Percentiles rank a stretch among this genome's conserved stretches.
phyloP scores from a whole-genome alignment of 1,140 invertebrate species.

The Sitophilus oryzae region DNA sequence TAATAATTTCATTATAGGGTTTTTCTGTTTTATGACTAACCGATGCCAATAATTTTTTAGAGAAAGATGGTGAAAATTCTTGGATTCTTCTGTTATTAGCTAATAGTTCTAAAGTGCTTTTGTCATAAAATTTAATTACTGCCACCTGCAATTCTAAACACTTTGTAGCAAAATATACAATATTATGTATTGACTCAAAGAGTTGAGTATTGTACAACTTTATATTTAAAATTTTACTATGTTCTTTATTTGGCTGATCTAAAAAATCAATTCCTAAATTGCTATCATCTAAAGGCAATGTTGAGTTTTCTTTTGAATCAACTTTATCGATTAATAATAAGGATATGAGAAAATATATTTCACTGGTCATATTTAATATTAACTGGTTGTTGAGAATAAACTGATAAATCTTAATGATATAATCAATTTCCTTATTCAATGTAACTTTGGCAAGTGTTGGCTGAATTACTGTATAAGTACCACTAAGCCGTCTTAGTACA shows the following conservation, averaged over 20 bases:
- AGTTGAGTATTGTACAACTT: constrained; percentile 19
- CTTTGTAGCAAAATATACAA: constrained; percentile 55
- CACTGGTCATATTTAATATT: constrained; percentile 52
- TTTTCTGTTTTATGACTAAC: constrained; percentile 27
- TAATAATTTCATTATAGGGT: constrained; percentile 12
- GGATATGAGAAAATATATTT: constrained; percentile 55
- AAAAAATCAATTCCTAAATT: constrained; percentile 23
- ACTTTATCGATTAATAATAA: constrained; percentile 42
- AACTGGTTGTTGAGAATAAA: constrained; percentile 46
- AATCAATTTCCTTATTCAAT: constrained; percentile 42
- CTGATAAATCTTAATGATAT: constrained; percentile 47
- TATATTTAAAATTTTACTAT: not conserved
- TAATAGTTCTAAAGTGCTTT: constrained; percentile 50
- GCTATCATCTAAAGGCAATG: constrained; percentile 1
- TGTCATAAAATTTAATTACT: constrained; percentile 51
- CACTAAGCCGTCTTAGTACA: constrained; percentile 15
- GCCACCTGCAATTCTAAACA: constrained; percentile 46
- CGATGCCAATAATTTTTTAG: constrained; percentile 36
- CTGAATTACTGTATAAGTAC: constrained; percentile 28
- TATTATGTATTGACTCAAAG: constrained; percentile 49
- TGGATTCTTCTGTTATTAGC: constrained; percentile 50
- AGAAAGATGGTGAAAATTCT: constrained; percentile 47
- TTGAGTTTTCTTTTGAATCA: not conserved
- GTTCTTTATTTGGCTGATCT: constrained; percentile 9
- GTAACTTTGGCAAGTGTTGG: constrained; percentile 43